Evolutionary conservation across 2,113 vertebrate species (phyloP).

Genomic region (Boleophthalmus pectinirostris): DNA sequence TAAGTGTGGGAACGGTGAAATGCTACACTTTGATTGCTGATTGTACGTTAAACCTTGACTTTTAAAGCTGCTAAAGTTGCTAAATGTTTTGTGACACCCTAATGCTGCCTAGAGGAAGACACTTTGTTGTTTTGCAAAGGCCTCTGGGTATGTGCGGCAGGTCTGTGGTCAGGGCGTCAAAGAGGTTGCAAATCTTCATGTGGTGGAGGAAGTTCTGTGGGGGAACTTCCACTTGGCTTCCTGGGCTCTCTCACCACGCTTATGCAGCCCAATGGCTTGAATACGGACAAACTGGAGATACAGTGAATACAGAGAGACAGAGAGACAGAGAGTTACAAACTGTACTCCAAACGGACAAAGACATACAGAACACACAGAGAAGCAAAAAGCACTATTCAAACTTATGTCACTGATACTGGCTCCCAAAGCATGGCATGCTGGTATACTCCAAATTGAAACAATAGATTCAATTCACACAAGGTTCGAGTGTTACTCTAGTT

Average conservation of each 20-base stretch:
- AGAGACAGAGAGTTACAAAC: too few species aligned
- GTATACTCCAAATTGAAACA: too few species aligned
- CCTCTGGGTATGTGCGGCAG: slow-evolving; percentile 67
- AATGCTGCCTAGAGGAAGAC: slow-evolving; percentile 26
- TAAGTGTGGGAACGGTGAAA: slow-evolving; percentile 17
- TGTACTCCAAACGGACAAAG: not conserved
- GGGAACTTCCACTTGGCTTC: slow-evolving; percentile 79
- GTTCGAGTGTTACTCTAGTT: not conserved
- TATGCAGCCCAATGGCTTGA: slow-evolving; percentile 42
- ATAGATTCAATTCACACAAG: too few species aligned
- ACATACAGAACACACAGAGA: not conserved
- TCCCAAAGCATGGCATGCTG: not conserved
- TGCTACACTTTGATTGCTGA: not conserved
- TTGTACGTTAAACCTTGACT: not conserved
- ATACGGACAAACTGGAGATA: slow-evolving; percentile 32
- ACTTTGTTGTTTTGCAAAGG: slow-evolving; percentile 65
- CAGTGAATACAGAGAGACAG: slow-evolving; percentile 6
- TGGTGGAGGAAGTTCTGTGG: slow-evolving; percentile 72
- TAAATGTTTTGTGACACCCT: slow-evolving; percentile 11
- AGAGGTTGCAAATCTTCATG: slow-evolving; percentile 66
- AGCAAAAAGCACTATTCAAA: not conserved
- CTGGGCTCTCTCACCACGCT: slow-evolving; percentile 55
- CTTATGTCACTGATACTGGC: not conserved
- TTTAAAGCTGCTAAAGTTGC: slow-evolving; percentile 1
- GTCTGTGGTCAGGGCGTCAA: slow-evolving; percentile 73